Percentiles rank a stretch among this genome's conserved stretches.
phyloP scores from a whole-genome alignment of 1,140 invertebrate species.

The Cecropterus lyciades region DNA sequence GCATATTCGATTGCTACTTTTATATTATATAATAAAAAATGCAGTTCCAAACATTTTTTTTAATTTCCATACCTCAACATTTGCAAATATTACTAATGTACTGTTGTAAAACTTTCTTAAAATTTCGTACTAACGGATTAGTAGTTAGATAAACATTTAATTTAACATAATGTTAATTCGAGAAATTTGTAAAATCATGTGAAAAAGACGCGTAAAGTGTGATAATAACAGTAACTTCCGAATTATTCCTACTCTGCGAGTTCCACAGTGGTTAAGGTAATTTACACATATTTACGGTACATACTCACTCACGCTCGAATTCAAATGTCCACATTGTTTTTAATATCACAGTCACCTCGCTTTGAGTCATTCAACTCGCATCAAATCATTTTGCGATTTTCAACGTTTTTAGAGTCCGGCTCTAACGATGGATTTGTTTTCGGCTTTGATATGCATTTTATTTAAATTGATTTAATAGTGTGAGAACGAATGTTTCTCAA shows the following conservation, averaged over 20 bases:
- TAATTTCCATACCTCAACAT: too few species aligned
- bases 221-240: constrained; percentile 19
- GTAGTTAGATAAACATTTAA: neutral
- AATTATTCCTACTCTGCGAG: constrained; percentile 22
- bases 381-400: constrained; percentile 34
- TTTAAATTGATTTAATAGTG: neutral
- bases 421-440: constrained; percentile 22
- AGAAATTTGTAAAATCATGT: neutral
- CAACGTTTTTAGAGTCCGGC: constrained; percentile 27
- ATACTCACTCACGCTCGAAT: constrained; percentile 49
- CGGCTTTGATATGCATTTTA: constrained; percentile 6
- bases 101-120: too few species aligned
- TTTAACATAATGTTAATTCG: neutral
- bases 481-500: too few species aligned
- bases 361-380: constrained; percentile 54
- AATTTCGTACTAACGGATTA: neutral
- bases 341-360: constrained; percentile 46
- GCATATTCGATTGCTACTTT: too few species aligned
- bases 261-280: constrained; percentile 47
- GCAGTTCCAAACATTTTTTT: too few species aligned
- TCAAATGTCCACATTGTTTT: constrained; percentile 45
- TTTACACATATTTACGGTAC: constrained; percentile 59
- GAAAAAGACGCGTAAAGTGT: constrained; percentile 1
- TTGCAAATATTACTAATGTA: too few species aligned
- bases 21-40: too few species aligned